Evolutionary conservation across 2,888 invertebrate genomes (phyloP).

Genomic region (Drosophila fungiperda): DNA sequence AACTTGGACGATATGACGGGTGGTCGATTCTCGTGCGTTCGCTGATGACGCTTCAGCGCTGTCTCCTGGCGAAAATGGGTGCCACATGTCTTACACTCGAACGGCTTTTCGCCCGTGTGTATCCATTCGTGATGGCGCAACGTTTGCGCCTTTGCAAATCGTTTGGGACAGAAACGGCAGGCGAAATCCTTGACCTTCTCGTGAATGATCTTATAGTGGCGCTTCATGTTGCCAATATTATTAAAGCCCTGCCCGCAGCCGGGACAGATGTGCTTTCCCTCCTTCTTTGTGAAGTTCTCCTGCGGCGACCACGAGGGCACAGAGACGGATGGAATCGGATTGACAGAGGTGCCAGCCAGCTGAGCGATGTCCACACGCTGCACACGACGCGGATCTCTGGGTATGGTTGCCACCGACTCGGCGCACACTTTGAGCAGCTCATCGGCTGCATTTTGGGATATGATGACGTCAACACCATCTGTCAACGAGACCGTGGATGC

Average conservation of each 20-base stretch:
- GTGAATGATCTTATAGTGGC: constrained; percentile 83
- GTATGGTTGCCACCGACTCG: constrained; percentile 81
- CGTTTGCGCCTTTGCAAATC: constrained; percentile 84
- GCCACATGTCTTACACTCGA: constrained; percentile 80
- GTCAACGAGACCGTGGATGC: neutral
- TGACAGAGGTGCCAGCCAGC: constrained; percentile 80
- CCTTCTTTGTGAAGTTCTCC: constrained; percentile 83
- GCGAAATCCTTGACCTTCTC: constrained; percentile 83
- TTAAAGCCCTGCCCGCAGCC: constrained; percentile 83
- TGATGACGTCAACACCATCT: constrained; percentile 39
- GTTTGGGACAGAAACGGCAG: constrained; percentile 82
- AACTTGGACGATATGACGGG: constrained; percentile 74
- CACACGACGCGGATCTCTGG: constrained; percentile 81
- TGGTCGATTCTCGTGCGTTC: constrained; percentile 79
- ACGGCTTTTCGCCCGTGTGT: constrained; percentile 84
- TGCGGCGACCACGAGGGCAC: constrained; percentile 83
- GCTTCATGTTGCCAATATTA: constrained; percentile 82
- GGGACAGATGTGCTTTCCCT: constrained; percentile 83
- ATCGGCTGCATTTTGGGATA: constrained; percentile 80
- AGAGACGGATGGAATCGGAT: constrained; percentile 81
- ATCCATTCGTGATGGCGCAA: constrained; percentile 84
- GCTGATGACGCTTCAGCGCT: constrained; percentile 82
- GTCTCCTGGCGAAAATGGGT: constrained; percentile 83
- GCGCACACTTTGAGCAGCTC: constrained; percentile 82
- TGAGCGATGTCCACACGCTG: constrained; percentile 81